Evolutionary conservation across 2,888 invertebrate genomes (phyloP).

Genomic region (Mythimna impura): DNA sequence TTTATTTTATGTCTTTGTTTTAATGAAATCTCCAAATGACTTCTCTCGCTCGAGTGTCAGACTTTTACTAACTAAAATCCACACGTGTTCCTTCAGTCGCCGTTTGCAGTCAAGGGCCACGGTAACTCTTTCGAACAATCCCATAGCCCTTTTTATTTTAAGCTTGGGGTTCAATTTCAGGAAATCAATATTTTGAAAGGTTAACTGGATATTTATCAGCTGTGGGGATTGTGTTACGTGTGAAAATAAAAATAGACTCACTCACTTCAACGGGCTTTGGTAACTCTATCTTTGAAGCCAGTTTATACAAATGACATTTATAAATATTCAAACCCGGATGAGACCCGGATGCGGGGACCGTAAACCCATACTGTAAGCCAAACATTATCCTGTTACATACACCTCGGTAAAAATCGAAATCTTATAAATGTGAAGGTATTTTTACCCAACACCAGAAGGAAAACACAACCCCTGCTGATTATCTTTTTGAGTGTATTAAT

Average conservation of each 20-base stretch:
- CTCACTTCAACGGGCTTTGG: background rate
- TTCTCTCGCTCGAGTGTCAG: too few species aligned
- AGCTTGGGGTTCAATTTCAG: background rate
- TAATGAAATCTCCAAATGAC: too few species aligned
- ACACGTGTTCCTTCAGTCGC: too few species aligned
- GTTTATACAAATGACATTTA: conserved; percentile 13
- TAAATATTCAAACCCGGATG: conserved; percentile 5
- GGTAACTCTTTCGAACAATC: too few species aligned
- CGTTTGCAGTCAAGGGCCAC: too few species aligned
- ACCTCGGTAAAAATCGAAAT: too few species aligned
- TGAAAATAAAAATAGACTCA: conserved; percentile 6
- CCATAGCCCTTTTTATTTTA: conserved; percentile 5
- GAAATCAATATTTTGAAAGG: conserved; percentile 6
- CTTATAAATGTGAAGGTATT: background rate
- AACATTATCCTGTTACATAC: too few species aligned
- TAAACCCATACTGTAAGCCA: background rate
- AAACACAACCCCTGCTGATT: too few species aligned
- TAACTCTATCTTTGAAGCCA: background rate
- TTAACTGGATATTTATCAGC: background rate
- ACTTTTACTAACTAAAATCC: too few species aligned
- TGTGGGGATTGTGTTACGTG: background rate
- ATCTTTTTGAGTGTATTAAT: too few species aligned
- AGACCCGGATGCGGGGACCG: too few species aligned
- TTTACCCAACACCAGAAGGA: background rate
- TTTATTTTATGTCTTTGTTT: conserved; percentile 16